Percentiles rank a stretch among this genome's conserved stretches.
Conservation (phyloP, 2,113 vertebrate species). For the Panurus biarmicus region DNA sequence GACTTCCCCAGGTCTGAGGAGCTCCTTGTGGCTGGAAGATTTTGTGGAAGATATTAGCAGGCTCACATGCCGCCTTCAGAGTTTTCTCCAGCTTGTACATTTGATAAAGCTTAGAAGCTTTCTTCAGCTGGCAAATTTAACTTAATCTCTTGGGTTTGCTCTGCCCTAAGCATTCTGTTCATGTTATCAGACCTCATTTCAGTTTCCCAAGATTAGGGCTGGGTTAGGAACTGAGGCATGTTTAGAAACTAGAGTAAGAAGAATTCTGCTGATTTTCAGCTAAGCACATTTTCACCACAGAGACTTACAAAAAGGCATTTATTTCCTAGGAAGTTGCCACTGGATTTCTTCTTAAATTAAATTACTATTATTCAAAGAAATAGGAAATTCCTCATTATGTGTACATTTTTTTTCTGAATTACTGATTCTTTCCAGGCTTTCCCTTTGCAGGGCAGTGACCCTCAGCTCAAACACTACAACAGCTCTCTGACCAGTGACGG, state of each 20-base stretch:
- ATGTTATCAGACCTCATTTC: background rate
- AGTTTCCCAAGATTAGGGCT: background rate
- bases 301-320: conserved; percentile 10
- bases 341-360: conserved; percentile 44
- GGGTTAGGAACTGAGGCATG: background rate
- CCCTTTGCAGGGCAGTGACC: background rate
- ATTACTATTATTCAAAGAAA: background rate
- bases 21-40: background rate
- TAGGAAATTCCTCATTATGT: conserved; percentile 1
- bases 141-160: conserved; percentile 4
- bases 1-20: background rate
- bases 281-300: background rate
- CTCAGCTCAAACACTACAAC: background rate
- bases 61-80: background rate
- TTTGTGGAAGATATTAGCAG: background rate
- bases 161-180: background rate
- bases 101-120: background rate
- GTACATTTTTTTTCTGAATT: conserved; percentile 18
- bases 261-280: conserved; percentile 4
- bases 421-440: conserved; percentile 36
- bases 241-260: background rate
- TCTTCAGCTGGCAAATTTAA: background rate
- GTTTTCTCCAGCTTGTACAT: background rate
- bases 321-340: background rate
- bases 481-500: background rate